Percentiles rank a stretch among this genome's conserved stretches.
Evolutionary conservation across 2,888 invertebrate species (phyloP).

Genomic region (Sussaba pulchella): DNA sequence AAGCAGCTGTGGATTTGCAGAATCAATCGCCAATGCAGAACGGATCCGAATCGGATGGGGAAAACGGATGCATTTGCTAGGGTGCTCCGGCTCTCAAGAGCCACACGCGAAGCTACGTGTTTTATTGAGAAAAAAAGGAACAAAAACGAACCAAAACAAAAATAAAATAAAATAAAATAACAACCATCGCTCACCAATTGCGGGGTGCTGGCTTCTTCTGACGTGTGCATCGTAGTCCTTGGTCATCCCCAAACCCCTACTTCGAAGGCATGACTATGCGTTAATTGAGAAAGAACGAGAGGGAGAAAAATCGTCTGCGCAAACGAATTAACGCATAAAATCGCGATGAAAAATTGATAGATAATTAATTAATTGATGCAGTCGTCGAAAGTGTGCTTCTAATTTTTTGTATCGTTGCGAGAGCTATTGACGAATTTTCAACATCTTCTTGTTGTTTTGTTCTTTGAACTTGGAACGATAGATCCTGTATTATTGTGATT

Average conservation of each 20-base stretch:
- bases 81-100: conserved; percentile 68
- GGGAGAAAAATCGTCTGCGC: conserved; percentile 4
- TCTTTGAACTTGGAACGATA: conserved; percentile 67
- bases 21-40: conserved; percentile 92
- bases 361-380: conserved; percentile 52
- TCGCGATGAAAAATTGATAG: conserved; percentile 45
- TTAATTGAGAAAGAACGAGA: conserved; percentile 31
- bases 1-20: conserved; percentile 92
- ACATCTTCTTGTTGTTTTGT: conserved; percentile 60
- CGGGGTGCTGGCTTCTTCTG: conserved; percentile 77
- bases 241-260: conserved; percentile 37
- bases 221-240: conserved; percentile 72
- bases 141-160: conserved; percentile 29
- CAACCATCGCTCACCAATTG: conserved; percentile 71
- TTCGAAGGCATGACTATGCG: conserved; percentile 10
- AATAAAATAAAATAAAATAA: conserved; percentile 61
- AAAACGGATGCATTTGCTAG: conserved; percentile 93
- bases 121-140: conserved; percentile 50
- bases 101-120: conserved; percentile 40
- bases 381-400: conserved; percentile 56
- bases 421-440: conserved; percentile 49
- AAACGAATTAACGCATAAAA: conserved; percentile 43
- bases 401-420: conserved; percentile 56
- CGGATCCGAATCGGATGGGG: conserved; percentile 92
- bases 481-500: conserved; percentile 40